Base-by-base conservation (phyloP, 1,140 invertebrate species). In the Hyles euphorbiae region DNA sequence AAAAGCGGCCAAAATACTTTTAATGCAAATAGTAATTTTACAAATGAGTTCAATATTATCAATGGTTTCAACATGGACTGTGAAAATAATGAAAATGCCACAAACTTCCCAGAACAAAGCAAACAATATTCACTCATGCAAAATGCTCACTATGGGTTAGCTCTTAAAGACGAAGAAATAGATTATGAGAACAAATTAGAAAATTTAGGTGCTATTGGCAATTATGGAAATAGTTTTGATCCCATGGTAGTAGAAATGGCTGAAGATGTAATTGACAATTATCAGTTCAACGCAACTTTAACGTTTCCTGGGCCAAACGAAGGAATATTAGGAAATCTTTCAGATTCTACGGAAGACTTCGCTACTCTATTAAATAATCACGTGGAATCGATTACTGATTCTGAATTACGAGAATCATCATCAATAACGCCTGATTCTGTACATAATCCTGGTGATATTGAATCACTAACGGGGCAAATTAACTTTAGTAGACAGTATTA, bases 191-290 rank as follows among this genome's bases (percentile, higher is more conserved):
- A 89, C 61, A 95, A 95, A 78, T 91, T 95, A 34, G 93, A 94
- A 77, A 88, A 91, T 83, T 89, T 91, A 79, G 83, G 92, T 54
- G 73, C 72, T 61, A 86, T 92, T 60, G 89, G 91, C 32, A 91
- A 91, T 43, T 94, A 94, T 68, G 91, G 92, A n/a, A 90, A 90
- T 44, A 94, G 94, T 70, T 92, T 93, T 44, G 93, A 95, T 48
- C 92, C 93, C 1, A 95, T 96, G 90, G 95, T 96, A 90, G 94
- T 95, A 0, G 95, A 96, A 73, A 92, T 95, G 89, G 93, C 92
- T 0, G 94, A 93, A 3, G 91, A 92, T 9, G 94, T 95, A 0
- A 93, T 94, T 4, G 95, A 96, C 81, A 94, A 94, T 1, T 88
- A 95, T 10, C 94, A 95, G 74, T 95, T 96, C 72, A 95, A 94